Evolutionary conservation across 2,113 vertebrate genomes (phyloP), one percentile per base, ranked within the genome.

Genomic region (Nansenia antarctica): DNA sequence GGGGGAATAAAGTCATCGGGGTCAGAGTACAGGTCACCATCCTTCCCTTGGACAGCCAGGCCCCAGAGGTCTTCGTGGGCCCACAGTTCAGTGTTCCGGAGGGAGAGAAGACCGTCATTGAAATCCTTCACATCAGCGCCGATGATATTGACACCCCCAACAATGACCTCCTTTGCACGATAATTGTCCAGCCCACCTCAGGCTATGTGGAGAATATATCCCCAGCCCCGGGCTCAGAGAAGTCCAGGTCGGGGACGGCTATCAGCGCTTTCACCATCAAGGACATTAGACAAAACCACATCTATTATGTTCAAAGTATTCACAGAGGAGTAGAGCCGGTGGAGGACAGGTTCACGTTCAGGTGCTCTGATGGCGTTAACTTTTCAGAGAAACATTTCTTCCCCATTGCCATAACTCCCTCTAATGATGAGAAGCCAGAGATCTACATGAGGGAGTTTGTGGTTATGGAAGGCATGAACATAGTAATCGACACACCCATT

Each of bases 171-270:
- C 89, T 98, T 29, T 99, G 96, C 85, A 98, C 94, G 1, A 94
- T 99, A 74, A 78, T 96, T 39, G 89, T 93, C 62, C 97, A 98
- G 74, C 94, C 96, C 0, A 82, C 89, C 0, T 94, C 93, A 1
- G 97, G 96, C 22, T 98, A 98, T 9, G 76, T 98, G 35, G 96
- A 98, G 77, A 98, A 98, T 81, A 94, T 97, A 69, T 97, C 97
- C 57, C 97, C 97, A 9, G 95, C 95, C 1, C 95, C 95, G n/a
- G 97, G 97, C 67, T 99, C 97, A 52, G 97, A 99, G 81, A 98
- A 96, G 82, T 98, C 96, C 15, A 92, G 95, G 81, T 93, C 94
- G 52, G 96, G 97, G 30, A 60, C 90, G 52, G 95, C 97, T 35
- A 74, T 98, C 73, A 98, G 95, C 76, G 96, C 97, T 66, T 98